Conservation (phyloP, 2,888 invertebrate species). For the Amblyjoppa fuscipennis region DNA sequence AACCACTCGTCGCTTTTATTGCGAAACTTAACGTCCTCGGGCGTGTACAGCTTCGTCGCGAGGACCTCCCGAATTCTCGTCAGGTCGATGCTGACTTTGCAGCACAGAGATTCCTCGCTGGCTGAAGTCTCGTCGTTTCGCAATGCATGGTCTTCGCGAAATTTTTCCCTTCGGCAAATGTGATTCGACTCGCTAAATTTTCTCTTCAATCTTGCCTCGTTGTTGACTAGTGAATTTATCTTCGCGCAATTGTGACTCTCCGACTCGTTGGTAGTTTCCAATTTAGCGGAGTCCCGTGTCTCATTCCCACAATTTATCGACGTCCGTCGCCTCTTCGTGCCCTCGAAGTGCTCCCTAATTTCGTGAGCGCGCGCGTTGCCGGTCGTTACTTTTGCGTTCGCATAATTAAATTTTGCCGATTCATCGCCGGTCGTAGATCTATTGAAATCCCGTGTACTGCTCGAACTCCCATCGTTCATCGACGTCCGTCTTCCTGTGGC, state of each 20-base stretch:
- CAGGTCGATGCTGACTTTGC: conserved; percentile 81
- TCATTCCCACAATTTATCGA: not conserved
- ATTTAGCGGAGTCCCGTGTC: not conserved
- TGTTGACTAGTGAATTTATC: conserved; percentile 39
- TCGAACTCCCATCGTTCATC: not conserved
- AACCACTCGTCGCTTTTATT: not conserved
- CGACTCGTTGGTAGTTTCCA: not conserved
- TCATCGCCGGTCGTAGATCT: not conserved
- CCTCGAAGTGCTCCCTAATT: not conserved
- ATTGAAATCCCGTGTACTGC: not conserved
- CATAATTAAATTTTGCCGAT: not conserved
- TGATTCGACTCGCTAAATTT: conserved; percentile 9
- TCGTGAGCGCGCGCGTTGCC: not conserved
- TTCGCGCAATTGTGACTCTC: conserved; percentile 2
- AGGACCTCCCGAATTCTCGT: conserved; percentile 76
- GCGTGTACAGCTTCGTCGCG: conserved; percentile 72
- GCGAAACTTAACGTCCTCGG: not conserved
- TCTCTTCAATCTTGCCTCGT: not conserved
- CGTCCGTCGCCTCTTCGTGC: not conserved
- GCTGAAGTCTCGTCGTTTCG: not conserved
- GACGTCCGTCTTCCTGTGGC: conserved; percentile 11
- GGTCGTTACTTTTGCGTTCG: conserved; percentile 9
- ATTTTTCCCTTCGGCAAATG: conserved; percentile 26
- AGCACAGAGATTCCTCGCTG: conserved; percentile 32
- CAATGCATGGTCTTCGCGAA: conserved; percentile 7